These are phyloP conservation scores for Chrysemys picta DNA, from an alignment of 2,113 vertebrate species.

Conservation along the genomic window DNA sequence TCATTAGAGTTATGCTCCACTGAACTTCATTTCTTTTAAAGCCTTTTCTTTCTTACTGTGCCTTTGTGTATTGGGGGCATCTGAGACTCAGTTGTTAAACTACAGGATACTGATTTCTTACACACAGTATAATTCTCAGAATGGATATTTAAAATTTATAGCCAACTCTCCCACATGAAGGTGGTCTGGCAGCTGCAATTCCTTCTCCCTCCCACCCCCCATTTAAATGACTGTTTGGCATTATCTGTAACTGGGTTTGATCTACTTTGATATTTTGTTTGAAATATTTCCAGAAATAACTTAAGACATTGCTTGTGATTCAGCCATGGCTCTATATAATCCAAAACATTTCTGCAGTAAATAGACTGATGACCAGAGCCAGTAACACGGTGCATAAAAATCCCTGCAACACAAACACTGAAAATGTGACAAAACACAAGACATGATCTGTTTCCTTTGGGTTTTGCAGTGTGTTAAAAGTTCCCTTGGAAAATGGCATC, in stretches of 20 bases:
- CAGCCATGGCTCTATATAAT: neutral
- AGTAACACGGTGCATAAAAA: rapidly evolving
- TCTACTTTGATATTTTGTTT: slow-evolving; percentile 51
- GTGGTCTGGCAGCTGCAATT: slow-evolving; percentile 65
- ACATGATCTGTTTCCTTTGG: neutral
- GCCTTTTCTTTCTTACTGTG: slow-evolving; percentile 53
- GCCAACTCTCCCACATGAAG: slow-evolving; percentile 63
- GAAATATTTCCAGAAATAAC: slow-evolving; percentile 67
- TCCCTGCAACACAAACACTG: rapidly evolving
- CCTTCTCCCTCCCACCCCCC: slow-evolving; percentile 24
- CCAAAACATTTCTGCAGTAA: neutral
- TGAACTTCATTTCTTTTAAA: slow-evolving; percentile 48
- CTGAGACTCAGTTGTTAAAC: slow-evolving; percentile 73
- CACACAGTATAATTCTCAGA: slow-evolving; percentile 69
- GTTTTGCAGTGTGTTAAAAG: neutral
- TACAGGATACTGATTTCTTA: slow-evolving; percentile 62
- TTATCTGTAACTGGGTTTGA: slow-evolving; percentile 47
- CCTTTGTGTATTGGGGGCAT: slow-evolving; percentile 59
- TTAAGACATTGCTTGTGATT: slow-evolving; percentile 46
- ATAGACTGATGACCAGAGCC: neutral
- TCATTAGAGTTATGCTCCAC: slow-evolving; percentile 11
- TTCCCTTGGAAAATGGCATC: neutral
- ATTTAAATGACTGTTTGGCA: slow-evolving; percentile 65
- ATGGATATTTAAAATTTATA: slow-evolving; percentile 71
- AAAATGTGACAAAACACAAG: neutral